Percentiles rank a stretch among this genome's conserved stretches.
phyloP scores from a whole-genome alignment of 2,888 invertebrate genomes.

The Drosophila nigricruria region DNA sequence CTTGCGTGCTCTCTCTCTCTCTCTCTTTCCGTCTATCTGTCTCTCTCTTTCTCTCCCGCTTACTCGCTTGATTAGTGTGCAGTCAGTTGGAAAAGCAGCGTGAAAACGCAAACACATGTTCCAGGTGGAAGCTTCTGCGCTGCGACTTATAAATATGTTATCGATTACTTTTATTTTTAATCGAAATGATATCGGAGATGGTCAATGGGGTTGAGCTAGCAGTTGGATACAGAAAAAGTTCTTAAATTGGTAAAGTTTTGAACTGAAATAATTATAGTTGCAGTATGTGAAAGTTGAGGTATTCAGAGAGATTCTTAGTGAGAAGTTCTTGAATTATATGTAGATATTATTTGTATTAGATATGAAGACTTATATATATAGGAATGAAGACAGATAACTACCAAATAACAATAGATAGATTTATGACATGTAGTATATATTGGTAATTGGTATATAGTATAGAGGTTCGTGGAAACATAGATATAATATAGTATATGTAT shows the following conservation, averaged over 20 bases:
- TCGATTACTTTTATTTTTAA: conserved; percentile 57
- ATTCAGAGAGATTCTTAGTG: background rate
- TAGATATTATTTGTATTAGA: background rate
- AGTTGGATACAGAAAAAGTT: background rate
- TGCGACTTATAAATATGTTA: conserved; percentile 49
- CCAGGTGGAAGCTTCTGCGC: conserved; percentile 18
- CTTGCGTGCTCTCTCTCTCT: conserved; percentile 10
- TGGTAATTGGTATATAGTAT: too few species aligned
- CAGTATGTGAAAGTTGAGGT: too few species aligned
- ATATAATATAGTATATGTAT: too few species aligned
- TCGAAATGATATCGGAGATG: background rate
- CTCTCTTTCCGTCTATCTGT: background rate
- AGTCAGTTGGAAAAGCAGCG: conserved; percentile 65
- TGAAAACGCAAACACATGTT: conserved; percentile 63
- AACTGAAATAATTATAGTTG: background rate
- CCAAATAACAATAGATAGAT: too few species aligned
- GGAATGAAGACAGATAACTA: too few species aligned
- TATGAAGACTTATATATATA: too few species aligned
- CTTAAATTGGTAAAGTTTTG: background rate
- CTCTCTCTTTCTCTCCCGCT: background rate
- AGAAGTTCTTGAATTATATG: background rate
- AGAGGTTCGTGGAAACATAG: too few species aligned
- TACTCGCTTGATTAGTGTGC: conserved; percentile 46
- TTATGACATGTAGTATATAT: too few species aligned
- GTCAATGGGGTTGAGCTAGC: background rate